phyloP scores from a whole-genome alignment of 2,797 vertebrate species.

The Acipenser transmontanus region DNA sequence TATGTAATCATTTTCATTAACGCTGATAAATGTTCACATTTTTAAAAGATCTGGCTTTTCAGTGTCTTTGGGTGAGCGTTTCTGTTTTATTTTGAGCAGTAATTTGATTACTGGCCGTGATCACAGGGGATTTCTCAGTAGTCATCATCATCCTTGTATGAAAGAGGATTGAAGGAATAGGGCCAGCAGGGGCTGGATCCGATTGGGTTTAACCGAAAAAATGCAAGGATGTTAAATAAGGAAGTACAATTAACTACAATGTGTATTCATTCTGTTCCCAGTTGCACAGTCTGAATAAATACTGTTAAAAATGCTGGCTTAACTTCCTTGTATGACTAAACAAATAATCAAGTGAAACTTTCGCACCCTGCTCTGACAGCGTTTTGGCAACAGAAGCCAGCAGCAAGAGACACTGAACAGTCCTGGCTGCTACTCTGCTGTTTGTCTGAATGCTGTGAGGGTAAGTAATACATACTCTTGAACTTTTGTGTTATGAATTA shows the following conservation, averaged over 20 bases:
- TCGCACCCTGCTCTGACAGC: neutral
- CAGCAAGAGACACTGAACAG: neutral
- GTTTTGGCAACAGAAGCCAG: constrained; percentile 11
- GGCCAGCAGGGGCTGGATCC: too few species aligned
- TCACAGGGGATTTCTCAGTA: too few species aligned
- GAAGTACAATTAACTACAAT: constrained; percentile 35
- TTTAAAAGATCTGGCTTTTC: too few species aligned
- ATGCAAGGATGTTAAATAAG: constrained; percentile 25
- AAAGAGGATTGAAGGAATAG: too few species aligned
- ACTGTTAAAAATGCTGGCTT: constrained; percentile 13
- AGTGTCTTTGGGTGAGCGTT: too few species aligned
- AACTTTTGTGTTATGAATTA: neutral
- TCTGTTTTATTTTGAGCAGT: too few species aligned
- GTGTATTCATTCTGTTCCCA: constrained; percentile 26
- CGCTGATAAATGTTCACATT: too few species aligned
- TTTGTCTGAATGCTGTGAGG: constrained; percentile 12
- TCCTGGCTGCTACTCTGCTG: constrained; percentile 3
- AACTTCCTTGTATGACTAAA: constrained; percentile 53
- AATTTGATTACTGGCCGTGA: too few species aligned
- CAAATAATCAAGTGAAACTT: constrained; percentile 19
- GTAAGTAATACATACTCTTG: constrained; percentile 19
- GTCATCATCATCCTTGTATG: too few species aligned
- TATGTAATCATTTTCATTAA: too few species aligned
- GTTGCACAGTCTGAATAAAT: constrained; percentile 20
- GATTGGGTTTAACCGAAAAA: too few species aligned